Evolutionary conservation across 1,140 invertebrate genomes (phyloP).

Genomic region (Frieseomelitta varia): DNA sequence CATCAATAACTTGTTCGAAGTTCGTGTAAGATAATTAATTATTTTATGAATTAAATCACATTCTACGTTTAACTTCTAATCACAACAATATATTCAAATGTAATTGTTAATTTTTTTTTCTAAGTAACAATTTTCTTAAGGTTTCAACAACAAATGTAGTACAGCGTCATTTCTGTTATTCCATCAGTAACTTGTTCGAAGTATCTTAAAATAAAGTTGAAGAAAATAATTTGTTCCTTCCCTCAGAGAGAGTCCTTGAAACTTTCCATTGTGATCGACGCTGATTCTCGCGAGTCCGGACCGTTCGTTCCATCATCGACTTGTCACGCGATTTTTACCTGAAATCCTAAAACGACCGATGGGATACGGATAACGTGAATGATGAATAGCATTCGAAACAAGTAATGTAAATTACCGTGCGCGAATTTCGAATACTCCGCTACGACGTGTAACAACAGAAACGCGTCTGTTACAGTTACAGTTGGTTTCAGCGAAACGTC

Average conservation of each 20-base stretch:
- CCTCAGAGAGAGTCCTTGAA: background rate
- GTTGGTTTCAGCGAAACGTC: background rate
- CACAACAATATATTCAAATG: too few species aligned
- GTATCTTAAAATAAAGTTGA: too few species aligned
- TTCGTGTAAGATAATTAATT: too few species aligned
- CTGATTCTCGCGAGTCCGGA: background rate
- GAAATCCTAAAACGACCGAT: background rate
- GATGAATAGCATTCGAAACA: constrained; percentile 23
- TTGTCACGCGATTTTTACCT: background rate
- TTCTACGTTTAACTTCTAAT: too few species aligned
- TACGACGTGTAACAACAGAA: background rate
- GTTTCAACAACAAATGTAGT: too few species aligned
- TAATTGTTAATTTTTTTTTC: too few species aligned
- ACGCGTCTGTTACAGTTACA: background rate
- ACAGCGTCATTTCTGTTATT: too few species aligned
- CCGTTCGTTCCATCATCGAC: background rate
- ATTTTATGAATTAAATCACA: too few species aligned
- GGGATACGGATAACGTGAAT: background rate
- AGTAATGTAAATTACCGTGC: constrained; percentile 15
- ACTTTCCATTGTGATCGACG: background rate
- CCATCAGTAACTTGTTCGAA: too few species aligned
- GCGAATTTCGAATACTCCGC: background rate
- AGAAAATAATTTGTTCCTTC: background rate
- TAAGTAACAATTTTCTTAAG: too few species aligned
- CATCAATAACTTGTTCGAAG: too few species aligned